Conservation (phyloP, 2,797 vertebrate species). For the Oreonectes daqikongensis region DNA sequence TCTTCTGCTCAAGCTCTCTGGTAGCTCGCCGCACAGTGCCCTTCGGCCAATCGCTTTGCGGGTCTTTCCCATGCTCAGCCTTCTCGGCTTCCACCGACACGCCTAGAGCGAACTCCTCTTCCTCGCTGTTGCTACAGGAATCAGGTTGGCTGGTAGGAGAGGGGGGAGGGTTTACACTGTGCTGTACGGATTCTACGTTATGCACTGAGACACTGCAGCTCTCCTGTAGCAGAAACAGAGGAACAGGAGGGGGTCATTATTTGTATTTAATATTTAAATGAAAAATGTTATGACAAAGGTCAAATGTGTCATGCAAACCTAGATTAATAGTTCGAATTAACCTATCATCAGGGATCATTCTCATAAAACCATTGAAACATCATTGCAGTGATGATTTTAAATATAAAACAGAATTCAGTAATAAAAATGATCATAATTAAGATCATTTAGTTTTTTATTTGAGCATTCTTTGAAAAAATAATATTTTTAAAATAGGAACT, state of each 20-base stretch:
- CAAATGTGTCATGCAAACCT: slow-evolving; percentile 17
- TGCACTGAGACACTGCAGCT: slow-evolving; percentile 84
- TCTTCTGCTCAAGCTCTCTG: slow-evolving; percentile 90
- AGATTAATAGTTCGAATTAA: too few relatives aligned
- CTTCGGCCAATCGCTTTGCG: slow-evolving; percentile 73
- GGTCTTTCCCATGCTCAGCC: slow-evolving; percentile 38
- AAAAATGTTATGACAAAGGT: slow-evolving; percentile 17
- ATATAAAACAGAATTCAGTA: too few relatives aligned
- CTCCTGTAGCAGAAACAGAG: slow-evolving; percentile 51
- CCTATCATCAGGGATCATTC: neutral
- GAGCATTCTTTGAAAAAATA: too few relatives aligned
- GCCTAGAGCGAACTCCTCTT: too few relatives aligned
- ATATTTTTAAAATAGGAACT: too few relatives aligned
- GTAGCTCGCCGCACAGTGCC: slow-evolving; percentile 90
- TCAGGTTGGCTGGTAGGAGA: slow-evolving; percentile 39
- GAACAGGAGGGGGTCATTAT: neutral
- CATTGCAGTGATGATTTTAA: too few relatives aligned
- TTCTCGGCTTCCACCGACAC: slow-evolving; percentile 45
- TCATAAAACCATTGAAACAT: too few relatives aligned
- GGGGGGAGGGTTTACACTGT: slow-evolving; percentile 63
- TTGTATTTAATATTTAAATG: neutral
- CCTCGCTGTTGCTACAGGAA: slow-evolving; percentile 53
- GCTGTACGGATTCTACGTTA: slow-evolving; percentile 90
- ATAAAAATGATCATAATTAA: too few relatives aligned
- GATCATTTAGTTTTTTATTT: too few relatives aligned